Conservation (phyloP, 2,888 invertebrate genomes). For the Drosophila lacicola region DNA sequence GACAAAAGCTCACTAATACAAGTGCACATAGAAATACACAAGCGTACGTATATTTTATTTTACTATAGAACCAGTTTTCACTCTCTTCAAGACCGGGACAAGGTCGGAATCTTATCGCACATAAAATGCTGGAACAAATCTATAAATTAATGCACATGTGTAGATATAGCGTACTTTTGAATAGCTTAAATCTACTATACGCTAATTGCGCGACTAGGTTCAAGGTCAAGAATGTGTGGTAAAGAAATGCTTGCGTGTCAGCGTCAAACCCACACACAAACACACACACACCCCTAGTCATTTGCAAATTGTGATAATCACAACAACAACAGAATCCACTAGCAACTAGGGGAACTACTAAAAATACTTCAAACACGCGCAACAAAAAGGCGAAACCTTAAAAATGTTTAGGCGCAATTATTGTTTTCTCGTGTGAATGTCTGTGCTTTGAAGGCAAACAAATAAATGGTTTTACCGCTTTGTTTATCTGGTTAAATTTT, state of each 20-base stretch:
- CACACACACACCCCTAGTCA: slow-evolving; percentile 38
- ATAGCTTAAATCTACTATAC: slow-evolving; percentile 13
- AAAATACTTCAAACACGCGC: slow-evolving; percentile 75
- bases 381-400: slow-evolving; percentile 60
- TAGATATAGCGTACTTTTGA: slow-evolving; percentile 5
- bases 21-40: not conserved
- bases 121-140: not conserved
- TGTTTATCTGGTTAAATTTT: slow-evolving; percentile 45
- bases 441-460: slow-evolving; percentile 14
- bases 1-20: not conserved
- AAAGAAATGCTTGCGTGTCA: slow-evolving; percentile 42
- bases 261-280: slow-evolving; percentile 41
- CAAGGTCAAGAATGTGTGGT: slow-evolving; percentile 56
- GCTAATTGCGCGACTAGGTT: slow-evolving; percentile 44
- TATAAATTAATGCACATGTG: slow-evolving; percentile 5
- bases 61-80: not conserved
- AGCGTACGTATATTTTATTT: not conserved
- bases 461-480: slow-evolving; percentile 22
- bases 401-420: slow-evolving; percentile 70
- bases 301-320: slow-evolving; percentile 58
- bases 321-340: slow-evolving; percentile 27
- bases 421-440: slow-evolving; percentile 26
- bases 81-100: slow-evolving; percentile 28
- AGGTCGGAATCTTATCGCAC: slow-evolving; percentile 41
- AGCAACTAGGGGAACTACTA: slow-evolving; percentile 55